These are phyloP conservation scores for Himalopsyche japonica DNA, from an alignment of 2,888 invertebrate species.

Conservation along the genomic window DNA sequence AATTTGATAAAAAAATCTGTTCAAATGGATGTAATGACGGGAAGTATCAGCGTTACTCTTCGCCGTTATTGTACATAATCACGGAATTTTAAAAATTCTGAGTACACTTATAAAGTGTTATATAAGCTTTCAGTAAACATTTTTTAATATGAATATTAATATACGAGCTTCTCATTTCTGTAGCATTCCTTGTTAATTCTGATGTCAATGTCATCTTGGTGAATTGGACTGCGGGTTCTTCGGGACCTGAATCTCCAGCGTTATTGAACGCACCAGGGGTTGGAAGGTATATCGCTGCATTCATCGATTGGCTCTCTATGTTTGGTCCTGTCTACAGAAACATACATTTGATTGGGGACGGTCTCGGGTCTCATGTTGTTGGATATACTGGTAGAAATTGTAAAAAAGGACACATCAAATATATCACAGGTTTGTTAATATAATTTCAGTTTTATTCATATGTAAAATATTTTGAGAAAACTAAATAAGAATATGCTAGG, in stretches of 20 bases:
- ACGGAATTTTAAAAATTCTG: too few relatives aligned
- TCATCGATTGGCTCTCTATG: constrained; percentile 50
- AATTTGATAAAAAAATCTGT: too few relatives aligned
- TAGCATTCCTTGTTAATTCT: constrained; percentile 48
- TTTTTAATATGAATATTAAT: too few relatives aligned
- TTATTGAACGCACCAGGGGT: constrained; percentile 50
- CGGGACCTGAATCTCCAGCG: constrained; percentile 49
- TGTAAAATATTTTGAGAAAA: too few relatives aligned
- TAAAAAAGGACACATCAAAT: constrained; percentile 45
- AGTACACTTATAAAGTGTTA: too few relatives aligned
- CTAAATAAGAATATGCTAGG: too few relatives aligned
- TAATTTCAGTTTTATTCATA: neutral
- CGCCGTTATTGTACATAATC: too few relatives aligned
- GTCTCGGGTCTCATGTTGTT: constrained; percentile 56
- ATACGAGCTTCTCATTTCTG: neutral
- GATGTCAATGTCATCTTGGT: constrained; percentile 54
- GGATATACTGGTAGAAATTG: constrained; percentile 51
- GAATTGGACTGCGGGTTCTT: constrained; percentile 52
- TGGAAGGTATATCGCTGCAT: constrained; percentile 49
- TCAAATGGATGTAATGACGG: too few relatives aligned
- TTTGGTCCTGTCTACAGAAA: constrained; percentile 47
- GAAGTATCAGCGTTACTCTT: too few relatives aligned
- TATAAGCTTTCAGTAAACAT: too few relatives aligned
- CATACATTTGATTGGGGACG: constrained; percentile 55
- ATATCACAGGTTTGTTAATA: constrained; percentile 49